Base-by-base conservation (phyloP, 2,797 vertebrate species). In the Danionella dracula region DNA sequence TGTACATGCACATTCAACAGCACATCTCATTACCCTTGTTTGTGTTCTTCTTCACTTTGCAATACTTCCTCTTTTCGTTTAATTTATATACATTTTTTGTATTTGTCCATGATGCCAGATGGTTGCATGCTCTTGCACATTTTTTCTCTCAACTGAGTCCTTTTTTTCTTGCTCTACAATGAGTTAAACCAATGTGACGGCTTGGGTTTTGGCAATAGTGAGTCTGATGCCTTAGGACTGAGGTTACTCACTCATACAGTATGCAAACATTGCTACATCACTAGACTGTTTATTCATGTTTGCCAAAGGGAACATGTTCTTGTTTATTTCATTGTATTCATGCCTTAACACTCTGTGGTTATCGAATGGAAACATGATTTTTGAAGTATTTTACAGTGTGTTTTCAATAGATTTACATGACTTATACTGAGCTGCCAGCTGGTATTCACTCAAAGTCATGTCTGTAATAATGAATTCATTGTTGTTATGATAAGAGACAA, bases 171-270 rank as follows among this genome's bases (percentile, higher is more conserved):
- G 35, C 16, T 42, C 27, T 45, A 9, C 11, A 5, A 19, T 62
- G 50, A 57, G 38, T 55, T 70, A 41, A 70, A 48, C 15, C 19
- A 19, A 51, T 57, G 55, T 66, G 68, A 57, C 53, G 46, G 48
- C 46, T 41, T 56, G 44, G 50, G 37, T 34, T 66, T 66, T 55
- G 31, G 61, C 56, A 38, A 58, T 63, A 57, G 45, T 53, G 51
- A 48, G n/a, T 64, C 38, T 17, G 53, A 51, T 46, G 57, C 48
- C 62, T 10, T 29, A 54, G 46, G 56, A 50, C 44, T 62, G 51
- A 27, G 58, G 38, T 41, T 31, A 53, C 35, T 54, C 13, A 46
- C 17, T 56, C 8, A 31, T 48, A 49, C 31, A 63, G 49, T 31
- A 62, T 34, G 21, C 45, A 42, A 15, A 27, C 23, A 27, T 6